Evolutionary conservation across 1,140 invertebrate genomes (phyloP), one percentile per base, ranked within the genome.

Genomic region (Anastrepha ludens): DNA sequence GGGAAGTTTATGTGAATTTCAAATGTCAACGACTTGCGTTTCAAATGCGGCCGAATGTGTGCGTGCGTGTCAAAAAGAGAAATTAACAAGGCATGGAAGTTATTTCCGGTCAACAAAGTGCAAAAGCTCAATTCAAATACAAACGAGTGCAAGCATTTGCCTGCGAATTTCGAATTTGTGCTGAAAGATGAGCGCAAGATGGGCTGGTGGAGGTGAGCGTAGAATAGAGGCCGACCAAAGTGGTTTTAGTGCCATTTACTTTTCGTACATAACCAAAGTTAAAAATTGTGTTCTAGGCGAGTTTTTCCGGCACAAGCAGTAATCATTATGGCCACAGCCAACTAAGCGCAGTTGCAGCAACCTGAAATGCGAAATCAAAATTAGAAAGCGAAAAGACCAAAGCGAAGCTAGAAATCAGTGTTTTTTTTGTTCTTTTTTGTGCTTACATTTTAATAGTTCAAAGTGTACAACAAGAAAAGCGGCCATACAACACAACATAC

Each of bases 71-170:
- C 85, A 59, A 86, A 62, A 47, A 58, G 29, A 60, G 29, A 62
- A 62, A 88, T 86, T 88, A 86, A 86, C 87, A 88, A 88, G 87
- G 29, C 87, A 86, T 88, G 74, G 47, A 81, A 81, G 85, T 86
- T 87, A 88, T 88, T 88, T 88, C 87, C 87, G 87, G 87, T 88
- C 87, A 88, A 86, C 85, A 86, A 86, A 86, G 44, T 20, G 74
- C 74, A 81, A 81, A 55, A 9, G 74, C 74, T 8, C 50, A 55
- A 81, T 58, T 78, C 47, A 81, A 81, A 81, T 81, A 55, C 74
- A n/a, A 81, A 20, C 9, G 74, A 81, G 47, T 20, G 17, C 74
- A 55, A 81, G 50, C 74, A 81, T 81, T 55, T 41, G n/a, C n/a
- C 74, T 20, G 17, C 47, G 20, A n/a, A 2, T n/a, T 20, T 7